A percentile compares a stretch with the other conserved stretches of the same genome.
Conservation (phyloP, 2,797 vertebrate genomes). For the Schizopygopsis malacanthus region DNA sequence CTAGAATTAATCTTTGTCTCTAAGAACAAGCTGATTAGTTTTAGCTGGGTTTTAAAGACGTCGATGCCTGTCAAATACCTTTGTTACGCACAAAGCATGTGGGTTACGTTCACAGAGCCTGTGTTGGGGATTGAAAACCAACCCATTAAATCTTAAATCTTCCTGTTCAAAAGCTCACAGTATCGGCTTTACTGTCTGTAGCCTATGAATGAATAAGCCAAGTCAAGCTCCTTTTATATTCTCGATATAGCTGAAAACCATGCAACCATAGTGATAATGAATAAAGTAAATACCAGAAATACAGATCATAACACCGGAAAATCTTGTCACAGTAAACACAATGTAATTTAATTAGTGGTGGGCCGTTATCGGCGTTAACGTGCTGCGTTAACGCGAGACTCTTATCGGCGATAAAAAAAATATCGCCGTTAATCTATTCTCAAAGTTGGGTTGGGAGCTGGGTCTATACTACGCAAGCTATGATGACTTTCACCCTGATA, state of each 20-base stretch:
- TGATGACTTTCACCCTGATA: no score
- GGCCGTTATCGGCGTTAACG: no score
- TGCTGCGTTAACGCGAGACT: no score
- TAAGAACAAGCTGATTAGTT: slow-evolving; percentile 28
- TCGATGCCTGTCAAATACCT: neutral
- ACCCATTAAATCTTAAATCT: neutral
- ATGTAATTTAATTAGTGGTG: neutral
- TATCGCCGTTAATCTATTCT: no score
- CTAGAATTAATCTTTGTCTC: slow-evolving; percentile 35
- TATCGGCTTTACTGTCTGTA: neutral
- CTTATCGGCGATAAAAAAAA: no score
- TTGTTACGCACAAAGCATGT: neutral
- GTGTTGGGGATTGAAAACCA: neutral
- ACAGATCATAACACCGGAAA: neutral
- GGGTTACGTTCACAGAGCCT: neutral
- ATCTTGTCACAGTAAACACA: neutral
- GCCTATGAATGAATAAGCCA: neutral
- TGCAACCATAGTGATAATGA: neutral
- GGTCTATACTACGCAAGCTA: no score
- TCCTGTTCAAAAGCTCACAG: neutral
- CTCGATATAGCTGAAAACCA: neutral
- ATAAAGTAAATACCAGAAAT: neutral
- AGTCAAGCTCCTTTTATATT: neutral
- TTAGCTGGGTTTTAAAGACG: neutral
- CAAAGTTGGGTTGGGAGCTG: no score